Evolutionary conservation across 1,140 invertebrate genomes (phyloP).

Genomic region (Drosophila insularis): DNA sequence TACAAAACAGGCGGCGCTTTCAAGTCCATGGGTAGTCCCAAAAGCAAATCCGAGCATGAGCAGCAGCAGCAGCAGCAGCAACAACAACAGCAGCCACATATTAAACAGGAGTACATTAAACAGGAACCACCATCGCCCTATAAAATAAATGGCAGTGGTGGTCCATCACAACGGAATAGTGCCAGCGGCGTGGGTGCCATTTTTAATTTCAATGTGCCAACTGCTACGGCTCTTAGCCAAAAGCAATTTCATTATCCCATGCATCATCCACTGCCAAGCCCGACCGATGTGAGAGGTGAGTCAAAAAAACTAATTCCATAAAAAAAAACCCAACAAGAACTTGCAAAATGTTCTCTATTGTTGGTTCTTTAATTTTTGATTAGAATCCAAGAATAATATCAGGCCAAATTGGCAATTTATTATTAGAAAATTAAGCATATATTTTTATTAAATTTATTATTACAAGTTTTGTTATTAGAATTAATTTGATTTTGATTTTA

Average conservation of each 20-base stretch:
- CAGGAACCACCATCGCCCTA: conserved; percentile 78
- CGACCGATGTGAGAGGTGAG: conserved; percentile 73
- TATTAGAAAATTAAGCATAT: neutral
- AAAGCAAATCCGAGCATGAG: conserved; percentile 67
- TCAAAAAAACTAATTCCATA: neutral
- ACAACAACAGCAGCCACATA: conserved; percentile 49
- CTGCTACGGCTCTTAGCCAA: conserved; percentile 63
- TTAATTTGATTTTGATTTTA: conserved; percentile 3
- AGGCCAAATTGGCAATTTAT: neutral
- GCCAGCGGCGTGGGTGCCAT: conserved; percentile 56
- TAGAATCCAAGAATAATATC: neutral
- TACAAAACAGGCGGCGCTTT: conserved; percentile 87
- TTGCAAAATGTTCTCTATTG: too few species aligned
- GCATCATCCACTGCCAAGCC: conserved; percentile 69
- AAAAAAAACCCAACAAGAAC: neutral
- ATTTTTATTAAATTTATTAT: conserved; percentile 5
- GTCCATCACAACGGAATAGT: conserved; percentile 44
- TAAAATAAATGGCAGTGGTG: conserved; percentile 65
- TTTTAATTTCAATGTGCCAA: conserved; percentile 82
- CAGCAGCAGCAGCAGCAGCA: conserved; percentile 40
- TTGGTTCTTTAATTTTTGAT: too few species aligned
- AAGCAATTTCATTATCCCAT: conserved; percentile 71
- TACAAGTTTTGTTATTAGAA: conserved; percentile 17
- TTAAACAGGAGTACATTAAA: conserved; percentile 80
- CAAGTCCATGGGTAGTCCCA: conserved; percentile 88